Percentiles rank a stretch among this genome's conserved stretches.
phyloP scores from a whole-genome alignment of 1,140 invertebrate genomes.

The Antheraea pernyi region DNA sequence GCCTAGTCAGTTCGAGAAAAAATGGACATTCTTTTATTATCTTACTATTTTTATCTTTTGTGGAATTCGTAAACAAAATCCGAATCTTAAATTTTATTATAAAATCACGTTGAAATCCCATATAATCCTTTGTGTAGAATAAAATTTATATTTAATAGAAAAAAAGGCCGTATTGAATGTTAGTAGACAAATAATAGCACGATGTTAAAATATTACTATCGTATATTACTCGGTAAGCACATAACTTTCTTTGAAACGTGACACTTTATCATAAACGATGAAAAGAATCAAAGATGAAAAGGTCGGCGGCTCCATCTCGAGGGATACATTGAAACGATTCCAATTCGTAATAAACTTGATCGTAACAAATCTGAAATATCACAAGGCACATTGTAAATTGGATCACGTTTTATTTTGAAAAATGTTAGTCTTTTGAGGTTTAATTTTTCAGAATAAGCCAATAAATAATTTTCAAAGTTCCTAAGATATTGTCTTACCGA shows the following conservation, averaged over 20 bases:
- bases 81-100: no score
- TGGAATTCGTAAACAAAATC: no score
- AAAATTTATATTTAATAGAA: no score
- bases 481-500: no score
- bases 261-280: constrained; percentile 6
- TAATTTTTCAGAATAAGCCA: constrained; percentile 6
- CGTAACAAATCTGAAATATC: constrained; percentile 43
- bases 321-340: constrained; percentile 47
- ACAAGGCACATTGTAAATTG: constrained; percentile 36
- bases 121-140: no score
- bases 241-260: constrained; percentile 11
- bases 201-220: not conserved
- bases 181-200: not conserved
- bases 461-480: no score
- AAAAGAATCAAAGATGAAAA: constrained; percentile 10
- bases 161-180: no score
- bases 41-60: no score
- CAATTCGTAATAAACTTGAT: constrained; percentile 37
- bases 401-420: constrained; percentile 53
- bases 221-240: constrained; percentile 5
- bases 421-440: constrained; percentile 33
- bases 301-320: constrained; percentile 22
- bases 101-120: no score
- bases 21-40: no score
- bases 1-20: no score